A percentile compares a stretch with the other conserved stretches of the same genome.
These are phyloP conservation scores for Anaspis maculata DNA, from an alignment of 2,888 invertebrate genomes.

Conservation along the genomic window DNA sequence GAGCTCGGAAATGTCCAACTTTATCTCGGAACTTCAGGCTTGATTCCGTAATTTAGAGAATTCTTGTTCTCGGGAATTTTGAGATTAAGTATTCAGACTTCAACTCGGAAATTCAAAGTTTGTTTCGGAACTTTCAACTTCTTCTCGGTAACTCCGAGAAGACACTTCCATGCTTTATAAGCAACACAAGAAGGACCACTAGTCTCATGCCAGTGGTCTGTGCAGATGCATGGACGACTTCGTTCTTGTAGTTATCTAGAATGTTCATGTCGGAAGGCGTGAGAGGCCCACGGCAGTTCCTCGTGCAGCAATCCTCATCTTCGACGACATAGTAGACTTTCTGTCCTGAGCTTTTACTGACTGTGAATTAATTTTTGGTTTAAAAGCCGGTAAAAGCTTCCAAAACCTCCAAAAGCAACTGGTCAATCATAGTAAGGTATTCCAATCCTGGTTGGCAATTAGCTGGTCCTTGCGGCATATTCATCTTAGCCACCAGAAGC, in stretches of 20 bases:
- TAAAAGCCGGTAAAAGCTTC: conserved; percentile 81
- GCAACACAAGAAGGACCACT: conserved; percentile 84
- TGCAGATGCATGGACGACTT: conserved; percentile 73
- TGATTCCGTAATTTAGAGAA: no score
- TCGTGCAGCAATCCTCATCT: conserved; percentile 75
- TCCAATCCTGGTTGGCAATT: conserved; percentile 83
- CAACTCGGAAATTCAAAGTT: no score
- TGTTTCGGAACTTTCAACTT: no score
- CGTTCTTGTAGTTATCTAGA: conserved; percentile 69
- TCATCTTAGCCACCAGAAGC: conserved; percentile 78
- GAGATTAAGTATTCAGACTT: no score
- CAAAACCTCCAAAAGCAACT: no score
- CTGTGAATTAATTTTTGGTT: conserved; percentile 80
- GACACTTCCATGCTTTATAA: no score
- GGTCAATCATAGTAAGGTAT: conserved; percentile 82
- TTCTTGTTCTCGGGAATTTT: no score
- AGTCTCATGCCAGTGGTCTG: conserved; percentile 72
- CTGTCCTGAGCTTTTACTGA: conserved; percentile 72
- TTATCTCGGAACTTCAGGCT: no score
- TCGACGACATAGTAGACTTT: conserved; percentile 74
- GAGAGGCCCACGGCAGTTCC: conserved; percentile 74
- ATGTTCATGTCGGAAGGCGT: conserved; percentile 85
- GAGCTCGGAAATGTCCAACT: no score
- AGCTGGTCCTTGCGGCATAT: conserved; percentile 62
- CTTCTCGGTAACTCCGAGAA: no score